Base-by-base conservation (phyloP, 2,113 vertebrate genomes). In the Rhinopomastus cyanomelas region DNA sequence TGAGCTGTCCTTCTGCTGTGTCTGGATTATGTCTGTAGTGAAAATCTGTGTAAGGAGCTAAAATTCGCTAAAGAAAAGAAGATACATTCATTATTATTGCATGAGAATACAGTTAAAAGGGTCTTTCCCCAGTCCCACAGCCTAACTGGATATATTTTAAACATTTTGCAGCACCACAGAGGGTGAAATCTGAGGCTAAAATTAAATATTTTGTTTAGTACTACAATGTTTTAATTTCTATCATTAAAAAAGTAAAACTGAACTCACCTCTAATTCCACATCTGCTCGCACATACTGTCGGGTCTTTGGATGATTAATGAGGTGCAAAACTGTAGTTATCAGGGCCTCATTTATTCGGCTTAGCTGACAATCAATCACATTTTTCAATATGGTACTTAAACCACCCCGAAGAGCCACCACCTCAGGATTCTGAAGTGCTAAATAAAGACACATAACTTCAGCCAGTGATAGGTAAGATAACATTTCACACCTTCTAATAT, bases 11-110 rank as follows among this genome's bases (percentile, higher is more conserved):
- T 98, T 99, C 99, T 81, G 99, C 97, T 53, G 98, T 99, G 93
- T 99, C 99, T 89, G 99, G 98, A 88, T 99, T 99, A 96, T 99
- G 99, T 85, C 98, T 98, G 98, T 99, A 99, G 98, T 99, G 99
- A 97, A 99, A 99, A 97, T 99, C 99, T 67, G 99, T 99, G 96
- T 99, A 99, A 89, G 99, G 99, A 72, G 99, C 99, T 81, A 99
- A 98, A 98, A 99, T 99, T 98, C 99, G 97, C 99, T 99, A 95
- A 86, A 95, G 62, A 75, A 81, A 94, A 93, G 11, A 42, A 95
- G 69, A 94, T 71, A 93, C 23, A 89, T 19, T 19, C 25, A 76
- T 86, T 90, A 96, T 32, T 90, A 76, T 92, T 80, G 76, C 17
- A 34, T n/a, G 19, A 93, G 49, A 90, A 85, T 49, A 88, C 39